Evolutionary conservation across 2,113 vertebrate genomes (phyloP).

Genomic region (Sialia sialis): DNA sequence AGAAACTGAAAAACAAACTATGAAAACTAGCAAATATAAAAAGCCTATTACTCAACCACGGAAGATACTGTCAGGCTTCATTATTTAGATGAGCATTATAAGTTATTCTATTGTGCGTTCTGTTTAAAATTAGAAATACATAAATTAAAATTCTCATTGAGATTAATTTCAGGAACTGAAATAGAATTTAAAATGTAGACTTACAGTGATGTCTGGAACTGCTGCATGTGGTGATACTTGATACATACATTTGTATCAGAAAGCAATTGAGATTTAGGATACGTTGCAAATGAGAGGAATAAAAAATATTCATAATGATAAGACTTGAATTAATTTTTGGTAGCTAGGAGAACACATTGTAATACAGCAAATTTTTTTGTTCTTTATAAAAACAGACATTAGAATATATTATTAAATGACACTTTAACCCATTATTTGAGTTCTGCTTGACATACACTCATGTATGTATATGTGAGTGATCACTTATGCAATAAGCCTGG

Average conservation of each 20-base stretch:
- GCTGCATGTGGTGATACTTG: neutral
- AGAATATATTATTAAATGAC: constrained; percentile 32
- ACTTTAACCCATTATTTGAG: constrained; percentile 62
- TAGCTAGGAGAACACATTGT: neutral
- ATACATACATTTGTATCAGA: constrained; percentile 30
- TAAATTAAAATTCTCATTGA: constrained; percentile 56
- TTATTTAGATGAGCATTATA: constrained; percentile 64
- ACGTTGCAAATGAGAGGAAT: neutral
- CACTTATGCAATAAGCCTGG: constrained; percentile 66
- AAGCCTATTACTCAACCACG: constrained; percentile 54
- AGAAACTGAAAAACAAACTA: constrained; percentile 49
- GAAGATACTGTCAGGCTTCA: constrained; percentile 43
- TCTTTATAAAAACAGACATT: neutral
- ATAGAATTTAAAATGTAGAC: constrained; percentile 9
- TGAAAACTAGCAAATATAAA: constrained; percentile 54
- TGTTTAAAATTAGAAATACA: constrained; percentile 55
- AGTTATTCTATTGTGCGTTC: constrained; percentile 47
- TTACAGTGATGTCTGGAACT: constrained; percentile 6
- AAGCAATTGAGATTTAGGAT: constrained; percentile 28
- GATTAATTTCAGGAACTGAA: constrained; percentile 45
- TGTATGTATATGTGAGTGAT: constrained; percentile 37
- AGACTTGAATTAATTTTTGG: neutral
- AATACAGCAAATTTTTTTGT: constrained; percentile 26
- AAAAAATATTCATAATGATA: neutral
- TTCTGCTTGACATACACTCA: constrained; percentile 46